Evolutionary conservation across 2,888 invertebrate genomes (phyloP).

Genomic region (Sinhomidia bicolor): DNA sequence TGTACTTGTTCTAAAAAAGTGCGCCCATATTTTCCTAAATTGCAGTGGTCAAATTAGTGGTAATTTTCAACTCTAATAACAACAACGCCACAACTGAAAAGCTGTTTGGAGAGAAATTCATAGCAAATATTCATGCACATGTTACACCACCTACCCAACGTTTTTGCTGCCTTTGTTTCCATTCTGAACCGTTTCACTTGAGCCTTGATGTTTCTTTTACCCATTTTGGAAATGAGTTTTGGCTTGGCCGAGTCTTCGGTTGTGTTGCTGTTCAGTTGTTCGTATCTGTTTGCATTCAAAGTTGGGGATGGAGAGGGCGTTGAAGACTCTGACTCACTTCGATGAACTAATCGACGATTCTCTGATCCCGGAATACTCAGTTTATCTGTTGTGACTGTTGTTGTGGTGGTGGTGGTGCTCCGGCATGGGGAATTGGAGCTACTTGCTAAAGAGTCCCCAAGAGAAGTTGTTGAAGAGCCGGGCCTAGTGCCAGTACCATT

Average conservation of each 20-base stretch:
- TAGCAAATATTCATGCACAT: too few species aligned
- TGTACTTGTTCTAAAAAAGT: too few species aligned
- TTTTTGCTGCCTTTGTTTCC: constrained; percentile 98
- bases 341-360: constrained; percentile 70
- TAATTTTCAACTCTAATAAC: too few species aligned
- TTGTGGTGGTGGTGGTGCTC: constrained; percentile 35
- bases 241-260: constrained; percentile 78
- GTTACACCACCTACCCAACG: constrained; percentile 85
- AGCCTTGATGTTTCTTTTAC: constrained; percentile 94
- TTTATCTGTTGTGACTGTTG: constrained; percentile 55
- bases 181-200: constrained; percentile 94
- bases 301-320: constrained; percentile 80
- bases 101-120: neutral
- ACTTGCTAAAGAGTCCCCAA: constrained; percentile 62
- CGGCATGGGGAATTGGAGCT: constrained; percentile 65
- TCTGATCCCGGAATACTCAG: constrained; percentile 71
- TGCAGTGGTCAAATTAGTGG: too few species aligned
- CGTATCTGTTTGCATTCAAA: constrained; percentile 76
- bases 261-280: constrained; percentile 76
- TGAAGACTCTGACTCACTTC: constrained; percentile 83
- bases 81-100: neutral
- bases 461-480: constrained; percentile 72
- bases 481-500: constrained; percentile 71
- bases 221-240: constrained; percentile 86
- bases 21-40: too few species aligned